Evolutionary conservation across 2,888 invertebrate species (phyloP), one percentile per base, ranked within the genome.

Genomic region (Caenorhabditis sulstoni): DNA sequence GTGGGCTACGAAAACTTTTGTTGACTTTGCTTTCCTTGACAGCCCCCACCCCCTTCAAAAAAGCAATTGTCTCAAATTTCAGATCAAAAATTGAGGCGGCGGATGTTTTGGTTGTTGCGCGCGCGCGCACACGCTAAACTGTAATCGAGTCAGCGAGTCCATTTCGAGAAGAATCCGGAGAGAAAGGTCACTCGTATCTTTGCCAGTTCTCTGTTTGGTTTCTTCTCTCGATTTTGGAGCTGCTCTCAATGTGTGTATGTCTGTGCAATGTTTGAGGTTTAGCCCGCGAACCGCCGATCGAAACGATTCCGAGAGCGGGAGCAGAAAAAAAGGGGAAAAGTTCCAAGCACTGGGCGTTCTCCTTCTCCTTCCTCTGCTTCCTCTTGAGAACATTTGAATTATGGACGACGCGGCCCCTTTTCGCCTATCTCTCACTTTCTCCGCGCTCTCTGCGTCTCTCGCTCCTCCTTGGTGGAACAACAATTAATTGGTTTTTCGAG

Each of bases 401-500:
- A 73, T 65, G 64, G 50, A 55, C 62, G 62, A 29, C 41, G 18
- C 18, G 23, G 16, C 64, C 50, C 64, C 50, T 58, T 45, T 71
- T 22, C 44, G 47, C 45, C 62, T 55, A 61, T 64, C 55, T 57
- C 45, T 64, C 61, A 45, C 29, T 47, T 23, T 58, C 57, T 61
- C 70, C 52, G 59, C 45, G 3, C 37, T 29, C 29, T 22, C 59
- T 59, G 44, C 45, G 59, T 59, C 59, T 37, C 35, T 5, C 11
- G 35, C 12, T 59, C n/a, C 35, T 39, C 29, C 20, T 57, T 22
- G 49, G 47, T 59, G 59, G 61, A 74, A 74, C 74, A 64, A 73
- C 73, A 74, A 74, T 74, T 74, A 74, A 74, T 74, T 74, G 74
- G 59, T 74, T 74, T 74, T 61, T 74, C 66, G 59, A 74, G 65